Percentiles rank a stretch among this genome's conserved stretches.
Conservation (phyloP, 1,140 invertebrate genomes). For the Tetramorium alpestre region DNA sequence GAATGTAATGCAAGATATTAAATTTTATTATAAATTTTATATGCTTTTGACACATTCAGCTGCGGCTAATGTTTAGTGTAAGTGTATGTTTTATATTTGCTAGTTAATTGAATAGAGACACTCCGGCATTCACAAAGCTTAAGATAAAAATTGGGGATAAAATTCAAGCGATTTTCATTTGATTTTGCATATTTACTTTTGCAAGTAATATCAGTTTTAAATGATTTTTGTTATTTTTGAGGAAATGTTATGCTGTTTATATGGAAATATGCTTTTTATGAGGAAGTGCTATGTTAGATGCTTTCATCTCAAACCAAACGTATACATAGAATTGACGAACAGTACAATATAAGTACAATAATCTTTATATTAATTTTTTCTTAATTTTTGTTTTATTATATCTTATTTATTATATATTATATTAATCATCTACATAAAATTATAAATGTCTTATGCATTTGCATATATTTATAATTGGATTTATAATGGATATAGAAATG, state of each 20-base stretch:
- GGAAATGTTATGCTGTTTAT: background rate
- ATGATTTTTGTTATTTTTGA: background rate
- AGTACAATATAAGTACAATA: conserved; percentile 14
- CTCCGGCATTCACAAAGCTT: conserved; percentile 71
- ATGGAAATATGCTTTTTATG: conserved; percentile 21
- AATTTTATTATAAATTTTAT: conserved; percentile 9
- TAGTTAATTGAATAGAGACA: conserved; percentile 52
- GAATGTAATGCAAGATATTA: conserved; percentile 37
- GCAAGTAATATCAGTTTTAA: background rate
- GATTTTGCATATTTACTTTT: conserved; percentile 45
- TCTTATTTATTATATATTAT: background rate
- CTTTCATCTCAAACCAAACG: conserved; percentile 25
- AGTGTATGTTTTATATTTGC: conserved; percentile 24
- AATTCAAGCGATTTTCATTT: conserved; percentile 45
- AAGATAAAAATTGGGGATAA: conserved; percentile 28
- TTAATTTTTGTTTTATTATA: background rate
- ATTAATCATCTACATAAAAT: background rate
- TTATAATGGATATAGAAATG: background rate
- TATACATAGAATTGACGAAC: background rate
- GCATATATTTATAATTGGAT: background rate
- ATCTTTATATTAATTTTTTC: conserved; percentile 1
- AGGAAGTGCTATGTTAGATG: conserved; percentile 28
- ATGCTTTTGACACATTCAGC: conserved; percentile 22
- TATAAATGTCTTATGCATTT: background rate
- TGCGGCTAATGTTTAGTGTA: conserved; percentile 32